Evolutionary conservation across 1,140 invertebrate genomes (phyloP), one percentile per base, ranked within the genome.

Genomic region (Drosophila carrolli): DNA sequence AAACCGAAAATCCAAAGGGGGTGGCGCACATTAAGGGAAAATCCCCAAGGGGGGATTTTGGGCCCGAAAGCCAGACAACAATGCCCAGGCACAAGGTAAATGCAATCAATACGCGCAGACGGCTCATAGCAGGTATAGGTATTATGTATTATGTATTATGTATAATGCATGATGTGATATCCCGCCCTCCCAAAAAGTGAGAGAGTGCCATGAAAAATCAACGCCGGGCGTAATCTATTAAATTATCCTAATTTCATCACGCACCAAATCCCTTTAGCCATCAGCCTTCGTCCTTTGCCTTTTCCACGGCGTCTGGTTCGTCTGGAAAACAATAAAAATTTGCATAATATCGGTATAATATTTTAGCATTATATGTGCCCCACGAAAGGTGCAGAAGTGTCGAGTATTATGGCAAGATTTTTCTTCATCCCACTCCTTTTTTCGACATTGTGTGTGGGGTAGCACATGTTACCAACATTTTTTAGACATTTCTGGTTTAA

Each of bases 301-400:
- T 51, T 59, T 27, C 2, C 56, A 40, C 14, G 11, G 32, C 53
- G 68, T 58, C 55, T 47, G 75, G 48, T 47, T 57, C 50, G 68
- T 53, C 60, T 78, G 74, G 63, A 83, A 89, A 90, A 89, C 84
- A 89, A 89, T 89, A 84, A 89, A 89, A 89, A 89, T 89, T 89
- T 89, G 85, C 84, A 89, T 89, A 89, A 89, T 89, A 89, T 90
- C 85, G 84, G 84, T 90, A 90, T 89, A 89, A 89, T 89, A 89
- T 89, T 89, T 89, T 81, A 89, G 84, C 84, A 89, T 89, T 89
- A 89, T 89, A 66, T 71, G 53, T 41, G 67, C 65, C 37, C 51
- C 65, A 27, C 76, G 59, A 84, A 88, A 88, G 84, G 80, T 88
- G 84, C 58, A 60, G 72, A 80, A 80, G 76, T 82, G 81, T 82